Conservation (phyloP, 2,888 invertebrate genomes). For the Cecidostiba fungosa region DNA sequence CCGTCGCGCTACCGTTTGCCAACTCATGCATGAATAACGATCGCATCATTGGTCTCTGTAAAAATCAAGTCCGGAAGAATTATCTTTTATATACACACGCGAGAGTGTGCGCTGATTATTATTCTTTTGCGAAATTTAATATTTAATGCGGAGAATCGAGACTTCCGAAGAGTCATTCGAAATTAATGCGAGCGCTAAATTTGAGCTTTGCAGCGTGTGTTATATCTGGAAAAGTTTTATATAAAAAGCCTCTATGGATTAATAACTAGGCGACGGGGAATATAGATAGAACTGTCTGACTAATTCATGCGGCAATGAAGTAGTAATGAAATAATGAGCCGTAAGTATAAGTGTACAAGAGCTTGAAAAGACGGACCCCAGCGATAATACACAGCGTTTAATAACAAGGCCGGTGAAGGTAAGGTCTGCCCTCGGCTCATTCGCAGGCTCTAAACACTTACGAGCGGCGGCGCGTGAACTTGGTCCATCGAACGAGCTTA, state of each 20-base stretch:
- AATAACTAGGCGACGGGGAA: neutral
- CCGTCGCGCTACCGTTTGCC: conserved; percentile 5
- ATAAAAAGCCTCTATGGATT: neutral
- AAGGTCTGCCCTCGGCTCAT: conserved; percentile 6
- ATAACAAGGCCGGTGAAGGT: conserved; percentile 5
- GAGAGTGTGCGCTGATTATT: no score
- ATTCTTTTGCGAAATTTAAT: neutral
- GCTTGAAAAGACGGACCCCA: neutral
- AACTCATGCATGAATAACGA: conserved; percentile 20
- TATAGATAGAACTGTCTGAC: neutral
- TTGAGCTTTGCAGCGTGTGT: neutral
- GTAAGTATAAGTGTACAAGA: neutral
- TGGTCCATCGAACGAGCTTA: neutral
- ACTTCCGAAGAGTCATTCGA: neutral
- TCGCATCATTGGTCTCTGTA: neutral
- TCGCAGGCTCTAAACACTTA: conserved; percentile 28
- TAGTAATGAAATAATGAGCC: conserved; percentile 11
- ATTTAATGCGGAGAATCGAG: neutral
- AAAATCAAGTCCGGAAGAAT: conserved; percentile 23
- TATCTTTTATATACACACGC: neutral
- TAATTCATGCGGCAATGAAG: neutral
- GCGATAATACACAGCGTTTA: neutral
- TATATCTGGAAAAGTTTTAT: neutral
- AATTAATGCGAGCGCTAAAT: neutral
- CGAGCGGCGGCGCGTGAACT: conserved; percentile 56